phyloP scores from a whole-genome alignment of 2,888 invertebrate genomes.

The Agriotes lineatus region DNA sequence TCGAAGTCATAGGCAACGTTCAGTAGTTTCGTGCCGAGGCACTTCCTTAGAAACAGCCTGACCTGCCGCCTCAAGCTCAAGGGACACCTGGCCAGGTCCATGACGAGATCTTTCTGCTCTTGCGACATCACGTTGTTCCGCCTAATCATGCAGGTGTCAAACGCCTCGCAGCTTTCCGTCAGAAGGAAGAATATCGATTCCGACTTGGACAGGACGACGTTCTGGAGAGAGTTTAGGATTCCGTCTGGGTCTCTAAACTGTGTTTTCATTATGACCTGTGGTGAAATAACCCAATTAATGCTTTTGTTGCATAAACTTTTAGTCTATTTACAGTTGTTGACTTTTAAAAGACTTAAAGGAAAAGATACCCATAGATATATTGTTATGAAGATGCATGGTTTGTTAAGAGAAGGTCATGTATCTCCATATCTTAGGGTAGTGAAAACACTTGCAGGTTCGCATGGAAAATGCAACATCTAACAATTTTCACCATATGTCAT shows the following conservation, averaged over 20 bases:
- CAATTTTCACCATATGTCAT: too few relatives aligned
- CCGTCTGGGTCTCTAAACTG: constrained; percentile 88
- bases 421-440: too few relatives aligned
- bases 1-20: constrained; percentile 72
- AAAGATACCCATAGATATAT: neutral
- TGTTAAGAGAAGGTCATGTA: too few relatives aligned
- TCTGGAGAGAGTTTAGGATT: constrained; percentile 82
- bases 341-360: too few relatives aligned
- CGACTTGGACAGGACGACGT: constrained; percentile 73
- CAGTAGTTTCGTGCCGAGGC: constrained; percentile 71
- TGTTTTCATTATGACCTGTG: constrained; percentile 82
- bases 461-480: too few relatives aligned
- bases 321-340: too few relatives aligned
- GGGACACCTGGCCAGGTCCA: constrained; percentile 77
- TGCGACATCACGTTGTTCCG: constrained; percentile 76
- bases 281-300: too few relatives aligned
- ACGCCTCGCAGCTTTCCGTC: constrained; percentile 81
- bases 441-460: too few relatives aligned
- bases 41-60: constrained; percentile 67
- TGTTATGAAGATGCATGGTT: too few relatives aligned
- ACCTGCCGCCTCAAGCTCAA: constrained; percentile 76
- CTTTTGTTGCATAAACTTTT: too few relatives aligned
- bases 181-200: constrained; percentile 75
- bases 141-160: constrained; percentile 84
- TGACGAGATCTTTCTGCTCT: constrained; percentile 74